phyloP scores from a whole-genome alignment of 2,888 invertebrate species.

The Agriopis marginaria region DNA sequence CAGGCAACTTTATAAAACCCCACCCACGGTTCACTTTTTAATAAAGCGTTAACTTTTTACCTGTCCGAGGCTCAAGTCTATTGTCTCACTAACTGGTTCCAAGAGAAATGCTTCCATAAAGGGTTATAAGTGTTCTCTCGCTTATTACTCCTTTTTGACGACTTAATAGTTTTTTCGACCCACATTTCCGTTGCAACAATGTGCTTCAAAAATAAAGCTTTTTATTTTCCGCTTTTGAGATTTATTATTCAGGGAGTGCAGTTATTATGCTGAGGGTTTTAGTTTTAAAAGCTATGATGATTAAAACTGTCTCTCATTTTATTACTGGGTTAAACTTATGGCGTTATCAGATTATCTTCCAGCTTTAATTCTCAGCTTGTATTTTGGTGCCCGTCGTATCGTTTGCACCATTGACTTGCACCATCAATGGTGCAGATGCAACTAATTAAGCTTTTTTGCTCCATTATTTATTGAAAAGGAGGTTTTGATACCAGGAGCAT shows the following conservation, averaged over 20 bases:
- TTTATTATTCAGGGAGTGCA: constrained; percentile 16
- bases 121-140: constrained; percentile 55
- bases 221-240: constrained; percentile 12
- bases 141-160: constrained; percentile 63
- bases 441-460: too few species aligned
- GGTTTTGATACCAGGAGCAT: too few species aligned
- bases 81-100: constrained; percentile 67
- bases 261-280: constrained; percentile 6
- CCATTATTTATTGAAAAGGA: too few species aligned
- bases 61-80: constrained; percentile 36
- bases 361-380: too few species aligned
- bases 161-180: constrained; percentile 55
- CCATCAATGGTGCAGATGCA: too few species aligned
- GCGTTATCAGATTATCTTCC: background rate
- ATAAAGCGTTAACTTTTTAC: constrained; percentile 18
- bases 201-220: constrained; percentile 27
- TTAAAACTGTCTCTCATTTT: constrained; percentile 7
- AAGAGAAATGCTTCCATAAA: constrained; percentile 56
- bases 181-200: constrained; percentile 50
- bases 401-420: too few species aligned
- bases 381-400: too few species aligned
- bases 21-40: constrained; percentile 10
- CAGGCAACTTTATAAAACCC: background rate
- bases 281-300: background rate
- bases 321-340: constrained; percentile 3